Evolutionary conservation across 2,888 invertebrate genomes (phyloP), one percentile per base, ranked within the genome.

Genomic region (Pollenia labialis): DNA sequence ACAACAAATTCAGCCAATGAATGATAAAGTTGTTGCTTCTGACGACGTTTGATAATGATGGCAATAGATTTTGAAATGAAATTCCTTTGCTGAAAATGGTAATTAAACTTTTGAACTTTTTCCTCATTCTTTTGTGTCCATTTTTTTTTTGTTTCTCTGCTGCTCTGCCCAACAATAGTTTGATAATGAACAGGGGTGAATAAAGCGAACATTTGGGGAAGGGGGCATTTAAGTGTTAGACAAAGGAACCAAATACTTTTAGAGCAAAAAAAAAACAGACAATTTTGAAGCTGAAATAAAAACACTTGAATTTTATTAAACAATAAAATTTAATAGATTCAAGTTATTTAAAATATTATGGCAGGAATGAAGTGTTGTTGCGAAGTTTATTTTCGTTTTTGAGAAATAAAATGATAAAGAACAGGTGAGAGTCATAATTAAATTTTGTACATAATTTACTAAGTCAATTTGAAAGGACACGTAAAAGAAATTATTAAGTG

Each of bases 51-150:
- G 23, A 71, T 77, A 23, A 77, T 76, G 77, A 66, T 83, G 77
- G 50, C 56, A 77, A 83, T 83, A 72, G 77, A 72, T 72, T 81
- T 77, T 77, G 40, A 85, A 87, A 87, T 85, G 56, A 83, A 88
- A 86, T 87, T 88, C 85, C 88, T 88, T 88, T 86, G 82, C 84
- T 86, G 62, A 89, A 77, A 89, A 90, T 90, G 90, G 90, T 91
- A 92, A 92, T 92, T 92, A 92, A 92, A 92, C 90, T 92, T 91
- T 91, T 89, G 90, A 90, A 91, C 92, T 91, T 90, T 84, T 80
- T 83, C 56, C 2, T 60, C 50, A 42, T 42, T 44, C 42, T 40
- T n/a, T 50, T 23, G n/a, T 46, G 8, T 48, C 2, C 12, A 12
- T 58, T 16, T 23, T 11, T 8, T 14, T 52, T 42, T 18, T 60